Evolutionary conservation across 2,888 invertebrate genomes (phyloP).

Genomic region (Macrophya alboannulata): DNA sequence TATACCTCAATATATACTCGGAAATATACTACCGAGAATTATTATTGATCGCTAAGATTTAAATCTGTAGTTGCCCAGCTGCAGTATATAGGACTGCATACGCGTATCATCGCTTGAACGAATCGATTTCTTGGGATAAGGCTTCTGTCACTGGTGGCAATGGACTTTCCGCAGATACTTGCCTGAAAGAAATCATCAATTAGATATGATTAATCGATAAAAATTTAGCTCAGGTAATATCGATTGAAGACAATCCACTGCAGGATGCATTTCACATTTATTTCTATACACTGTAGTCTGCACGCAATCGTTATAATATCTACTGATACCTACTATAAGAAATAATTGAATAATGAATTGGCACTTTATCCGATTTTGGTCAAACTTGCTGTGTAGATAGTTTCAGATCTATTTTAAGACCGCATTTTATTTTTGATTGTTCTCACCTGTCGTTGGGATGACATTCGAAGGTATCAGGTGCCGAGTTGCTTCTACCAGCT

Average conservation of each 20-base stretch:
- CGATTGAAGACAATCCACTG: background rate
- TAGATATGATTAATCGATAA: background rate
- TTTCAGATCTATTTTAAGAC: too few species aligned
- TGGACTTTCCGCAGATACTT: conserved; percentile 81
- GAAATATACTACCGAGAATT: background rate
- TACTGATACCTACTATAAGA: too few species aligned
- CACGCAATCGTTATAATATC: too few species aligned
- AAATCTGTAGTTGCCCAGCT: background rate
- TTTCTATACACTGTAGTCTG: background rate
- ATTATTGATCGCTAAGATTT: conserved; percentile 20
- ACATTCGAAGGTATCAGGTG: conserved; percentile 86
- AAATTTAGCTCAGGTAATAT: background rate
- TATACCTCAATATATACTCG: background rate
- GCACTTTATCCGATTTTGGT: background rate
- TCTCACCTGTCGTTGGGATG: conserved; percentile 74
- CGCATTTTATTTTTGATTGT: background rate
- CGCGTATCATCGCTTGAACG: conserved; percentile 50
- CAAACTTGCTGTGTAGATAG: too few species aligned
- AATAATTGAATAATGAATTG: too few species aligned
- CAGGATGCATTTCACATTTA: background rate
- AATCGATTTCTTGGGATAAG: conserved; percentile 70
- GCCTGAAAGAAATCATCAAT: conserved; percentile 75
- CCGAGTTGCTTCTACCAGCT: conserved; percentile 89
- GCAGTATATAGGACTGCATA: background rate
- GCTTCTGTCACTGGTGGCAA: conserved; percentile 82